These are phyloP conservation scores for Nymphalis io DNA, from an alignment of 1,140 invertebrate species.

Conservation along the genomic window DNA sequence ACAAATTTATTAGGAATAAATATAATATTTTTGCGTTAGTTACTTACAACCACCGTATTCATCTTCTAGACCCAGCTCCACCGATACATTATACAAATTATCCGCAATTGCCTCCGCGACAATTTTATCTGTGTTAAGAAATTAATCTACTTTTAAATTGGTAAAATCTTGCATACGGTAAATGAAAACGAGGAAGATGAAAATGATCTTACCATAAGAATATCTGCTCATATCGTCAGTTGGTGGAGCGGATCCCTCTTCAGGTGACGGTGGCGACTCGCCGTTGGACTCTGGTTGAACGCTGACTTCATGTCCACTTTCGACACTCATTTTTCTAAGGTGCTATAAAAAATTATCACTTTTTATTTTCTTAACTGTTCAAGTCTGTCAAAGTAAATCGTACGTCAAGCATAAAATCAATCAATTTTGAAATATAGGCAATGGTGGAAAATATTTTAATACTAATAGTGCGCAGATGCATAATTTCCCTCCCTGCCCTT, in stretches of 20 bases:
- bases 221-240: too few relatives aligned
- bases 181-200: too few relatives aligned
- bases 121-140: too few relatives aligned
- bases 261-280: too few relatives aligned
- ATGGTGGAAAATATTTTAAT: background rate
- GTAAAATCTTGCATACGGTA: too few relatives aligned
- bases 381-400: too few relatives aligned
- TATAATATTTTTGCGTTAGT: too few relatives aligned
- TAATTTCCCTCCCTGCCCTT: background rate
- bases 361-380: background rate
- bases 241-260: too few relatives aligned
- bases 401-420: too few relatives aligned
- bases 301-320: background rate
- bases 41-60: conserved; percentile 3
- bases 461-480: background rate
- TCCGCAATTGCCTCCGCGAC: too few relatives aligned
- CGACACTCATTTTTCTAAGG: background rate
- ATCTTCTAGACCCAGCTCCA: background rate
- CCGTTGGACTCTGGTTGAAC: background rate
- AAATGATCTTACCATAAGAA: too few relatives aligned
- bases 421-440: background rate
- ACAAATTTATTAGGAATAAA: background rate
- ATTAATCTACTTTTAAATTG: too few relatives aligned
- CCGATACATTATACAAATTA: background rate
- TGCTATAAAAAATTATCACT: background rate